Evolutionary conservation across 1,140 invertebrate species (phyloP).

Genomic region (Palaemon carinicauda): DNA sequence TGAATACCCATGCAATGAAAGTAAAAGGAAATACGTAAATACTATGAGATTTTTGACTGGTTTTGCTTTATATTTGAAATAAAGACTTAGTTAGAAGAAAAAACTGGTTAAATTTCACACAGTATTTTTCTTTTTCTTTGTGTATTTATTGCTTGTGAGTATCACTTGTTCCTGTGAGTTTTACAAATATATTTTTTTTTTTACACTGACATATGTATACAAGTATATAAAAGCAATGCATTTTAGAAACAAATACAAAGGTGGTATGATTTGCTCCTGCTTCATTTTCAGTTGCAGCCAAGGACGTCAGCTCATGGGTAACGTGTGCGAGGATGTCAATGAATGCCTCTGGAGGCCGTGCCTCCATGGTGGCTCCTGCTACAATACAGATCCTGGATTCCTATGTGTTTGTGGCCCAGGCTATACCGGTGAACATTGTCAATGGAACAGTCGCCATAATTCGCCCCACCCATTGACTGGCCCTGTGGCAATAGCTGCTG

Average conservation of each 20-base stretch:
- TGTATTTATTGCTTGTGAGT: too few relatives aligned
- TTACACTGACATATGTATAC: too few relatives aligned
- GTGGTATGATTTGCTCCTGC: neutral
- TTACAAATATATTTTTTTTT: too few relatives aligned
- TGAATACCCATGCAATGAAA: neutral
- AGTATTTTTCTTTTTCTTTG: too few relatives aligned
- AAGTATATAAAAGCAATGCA: too few relatives aligned
- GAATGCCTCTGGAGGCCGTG: constrained; percentile 14
- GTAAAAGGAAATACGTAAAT: too few relatives aligned
- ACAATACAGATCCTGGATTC: neutral
- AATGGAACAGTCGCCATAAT: neutral
- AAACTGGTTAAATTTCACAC: too few relatives aligned
- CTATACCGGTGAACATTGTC: neutral
- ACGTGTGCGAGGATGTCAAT: neutral
- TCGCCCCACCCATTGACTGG: neutral
- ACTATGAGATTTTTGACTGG: too few relatives aligned
- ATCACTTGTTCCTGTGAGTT: too few relatives aligned
- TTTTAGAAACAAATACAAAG: neutral
- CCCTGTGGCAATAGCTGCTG: neutral
- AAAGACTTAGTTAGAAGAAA: too few relatives aligned
- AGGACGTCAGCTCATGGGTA: neutral
- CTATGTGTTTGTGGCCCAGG: neutral
- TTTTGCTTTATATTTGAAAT: too few relatives aligned
- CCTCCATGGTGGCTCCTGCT: constrained; percentile 5
- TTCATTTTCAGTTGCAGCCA: neutral